A percentile compares a stretch with the other conserved stretches of the same genome.
Evolutionary conservation across 2,113 vertebrate genomes (phyloP).

Genomic region (Calcarius ornatus): DNA sequence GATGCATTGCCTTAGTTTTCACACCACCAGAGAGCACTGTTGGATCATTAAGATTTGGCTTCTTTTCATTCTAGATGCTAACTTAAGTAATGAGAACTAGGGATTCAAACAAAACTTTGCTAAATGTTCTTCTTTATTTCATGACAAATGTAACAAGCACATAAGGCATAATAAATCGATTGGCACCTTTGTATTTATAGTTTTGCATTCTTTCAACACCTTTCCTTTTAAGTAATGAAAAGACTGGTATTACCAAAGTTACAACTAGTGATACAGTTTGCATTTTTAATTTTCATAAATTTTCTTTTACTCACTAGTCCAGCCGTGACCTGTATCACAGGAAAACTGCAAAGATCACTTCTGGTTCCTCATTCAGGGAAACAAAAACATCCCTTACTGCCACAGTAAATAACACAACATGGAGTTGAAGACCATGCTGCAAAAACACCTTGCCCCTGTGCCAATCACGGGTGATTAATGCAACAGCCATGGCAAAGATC

Average conservation of each 20-base stretch:
- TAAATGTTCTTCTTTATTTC: constrained; percentile 49
- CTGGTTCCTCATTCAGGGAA: not conserved
- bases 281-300: not conserved
- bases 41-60: constrained; percentile 18
- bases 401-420: not conserved
- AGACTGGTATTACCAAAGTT: not conserved
- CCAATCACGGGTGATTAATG: not conserved
- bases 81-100: constrained; percentile 12
- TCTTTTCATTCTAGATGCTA: not conserved
- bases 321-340: not conserved
- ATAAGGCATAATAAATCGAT: constrained; percentile 33
- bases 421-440: not conserved
- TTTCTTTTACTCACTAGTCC: not conserved
- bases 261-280: not conserved
- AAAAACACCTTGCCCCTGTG: not conserved
- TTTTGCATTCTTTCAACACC: not conserved
- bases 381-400: not conserved
- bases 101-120: not conserved
- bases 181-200: not conserved
- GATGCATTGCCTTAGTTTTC: constrained; percentile 30
- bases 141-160: constrained; percentile 28
- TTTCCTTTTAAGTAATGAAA: not conserved
- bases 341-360: not conserved
- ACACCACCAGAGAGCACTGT: constrained; percentile 72
- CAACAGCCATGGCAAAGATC: not conserved